Conservation (phyloP, 2,113 vertebrate genomes). For the Chrysemys picta region DNA sequence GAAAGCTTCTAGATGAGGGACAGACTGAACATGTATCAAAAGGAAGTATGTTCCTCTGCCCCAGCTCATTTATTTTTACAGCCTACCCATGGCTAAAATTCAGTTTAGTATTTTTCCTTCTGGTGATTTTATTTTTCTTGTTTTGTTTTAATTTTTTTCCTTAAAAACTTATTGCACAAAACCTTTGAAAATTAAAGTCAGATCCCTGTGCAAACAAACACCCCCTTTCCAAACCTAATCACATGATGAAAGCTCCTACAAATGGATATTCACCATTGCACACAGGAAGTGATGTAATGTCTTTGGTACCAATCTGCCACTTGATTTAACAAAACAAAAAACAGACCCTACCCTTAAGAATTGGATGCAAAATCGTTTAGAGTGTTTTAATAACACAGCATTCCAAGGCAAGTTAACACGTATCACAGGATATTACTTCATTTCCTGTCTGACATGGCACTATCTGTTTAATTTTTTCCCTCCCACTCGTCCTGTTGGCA, state of each 20-base stretch:
- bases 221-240: slow-evolving; percentile 31
- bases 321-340: slow-evolving; percentile 34
- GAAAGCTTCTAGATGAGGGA: background rate
- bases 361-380: slow-evolving; percentile 29
- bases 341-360: slow-evolving; percentile 19
- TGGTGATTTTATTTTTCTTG: background rate
- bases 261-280: slow-evolving; percentile 17
- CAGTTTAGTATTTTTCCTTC: slow-evolving; percentile 44
- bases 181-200: slow-evolving; percentile 21
- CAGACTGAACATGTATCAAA: background rate
- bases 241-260: slow-evolving; percentile 9
- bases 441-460: slow-evolving; percentile 23
- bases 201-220: slow-evolving; percentile 47
- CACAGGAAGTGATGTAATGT: slow-evolving; percentile 8
- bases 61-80: background rate
- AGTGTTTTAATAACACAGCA: slow-evolving; percentile 58
- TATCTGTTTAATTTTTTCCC: background rate
- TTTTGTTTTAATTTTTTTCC: background rate
- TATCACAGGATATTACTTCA: background rate
- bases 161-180: slow-evolving; percentile 48
- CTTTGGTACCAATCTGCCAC: slow-evolving; percentile 64
- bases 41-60: background rate
- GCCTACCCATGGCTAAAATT: slow-evolving; percentile 50
- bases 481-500: background rate
- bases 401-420: slow-evolving; percentile 52